These are phyloP conservation scores for Ophion ventricosus DNA, from an alignment of 2,888 invertebrate species.

Conservation along the genomic window DNA sequence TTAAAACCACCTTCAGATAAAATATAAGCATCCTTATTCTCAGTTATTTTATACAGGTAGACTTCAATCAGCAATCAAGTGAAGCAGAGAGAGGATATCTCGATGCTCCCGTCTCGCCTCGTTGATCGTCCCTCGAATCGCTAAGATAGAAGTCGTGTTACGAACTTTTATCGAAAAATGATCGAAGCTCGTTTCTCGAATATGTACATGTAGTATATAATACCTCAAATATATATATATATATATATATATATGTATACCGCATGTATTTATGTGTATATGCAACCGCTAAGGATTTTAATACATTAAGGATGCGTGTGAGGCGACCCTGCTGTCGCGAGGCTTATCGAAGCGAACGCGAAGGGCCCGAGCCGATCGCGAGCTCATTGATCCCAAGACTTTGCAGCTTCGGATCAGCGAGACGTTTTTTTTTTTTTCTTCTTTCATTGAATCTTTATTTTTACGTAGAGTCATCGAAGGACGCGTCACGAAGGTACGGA, in stretches of 20 bases:
- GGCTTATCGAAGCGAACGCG: constrained; percentile 51
- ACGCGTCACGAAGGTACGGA: constrained; percentile 66
- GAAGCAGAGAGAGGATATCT: constrained; percentile 42
- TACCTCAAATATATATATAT: constrained; percentile 7
- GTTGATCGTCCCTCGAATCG: constrained; percentile 59
- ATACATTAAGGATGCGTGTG: constrained; percentile 37
- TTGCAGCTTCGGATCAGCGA: constrained; percentile 47
- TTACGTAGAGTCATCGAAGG: constrained; percentile 54
- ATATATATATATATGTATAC: not conserved
- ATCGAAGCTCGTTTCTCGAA: constrained; percentile 51
- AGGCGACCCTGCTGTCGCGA: constrained; percentile 42
- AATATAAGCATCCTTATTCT: not conserved
- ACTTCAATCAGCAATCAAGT: constrained; percentile 61
- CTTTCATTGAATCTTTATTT: constrained; percentile 24
- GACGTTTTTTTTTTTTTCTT: constrained; percentile 35
- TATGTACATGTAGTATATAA: constrained; percentile 8
- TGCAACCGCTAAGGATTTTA: constrained; percentile 35
- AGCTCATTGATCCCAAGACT: constrained; percentile 62
- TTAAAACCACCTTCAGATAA: too few relatives aligned
- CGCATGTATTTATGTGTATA: not conserved
- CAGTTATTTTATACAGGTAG: constrained; percentile 16
- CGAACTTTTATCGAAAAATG: constrained; percentile 57
- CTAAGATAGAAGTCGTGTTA: constrained; percentile 63
- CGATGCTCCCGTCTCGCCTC: constrained; percentile 60
- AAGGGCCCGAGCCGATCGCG: constrained; percentile 44